A percentile compares a stretch with the other conserved stretches of the same genome.
These are phyloP conservation scores for Diarsia mendica DNA, from an alignment of 2,888 invertebrate species.

Conservation along the genomic window DNA sequence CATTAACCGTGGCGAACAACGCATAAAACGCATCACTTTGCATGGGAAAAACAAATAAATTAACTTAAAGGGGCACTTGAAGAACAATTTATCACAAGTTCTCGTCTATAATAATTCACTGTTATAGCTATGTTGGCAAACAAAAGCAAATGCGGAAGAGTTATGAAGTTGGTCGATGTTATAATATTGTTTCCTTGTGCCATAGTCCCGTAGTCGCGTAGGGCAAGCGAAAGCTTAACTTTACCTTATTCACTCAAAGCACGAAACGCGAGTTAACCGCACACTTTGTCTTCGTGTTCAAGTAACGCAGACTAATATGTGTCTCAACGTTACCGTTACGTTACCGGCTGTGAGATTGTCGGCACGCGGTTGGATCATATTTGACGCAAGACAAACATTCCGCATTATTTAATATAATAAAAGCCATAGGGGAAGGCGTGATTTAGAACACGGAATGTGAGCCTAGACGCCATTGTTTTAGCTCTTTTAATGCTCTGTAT, in stretches of 20 bases:
- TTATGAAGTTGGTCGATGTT: constrained; percentile 65
- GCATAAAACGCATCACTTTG: constrained; percentile 80
- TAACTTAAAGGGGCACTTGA: constrained; percentile 78
- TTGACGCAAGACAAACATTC: constrained; percentile 72
- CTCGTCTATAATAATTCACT: constrained; percentile 76
- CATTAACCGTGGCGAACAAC: constrained; percentile 73
- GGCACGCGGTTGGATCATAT: constrained; percentile 70
- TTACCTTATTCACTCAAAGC: constrained; percentile 60
- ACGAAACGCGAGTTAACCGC: constrained; percentile 52
- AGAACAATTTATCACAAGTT: constrained; percentile 78
- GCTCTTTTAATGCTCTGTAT: constrained; percentile 52
- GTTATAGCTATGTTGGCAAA: constrained; percentile 73
- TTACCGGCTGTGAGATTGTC: constrained; percentile 59
- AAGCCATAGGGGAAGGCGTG: constrained; percentile 67
- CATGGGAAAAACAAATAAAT: constrained; percentile 85
- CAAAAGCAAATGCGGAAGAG: constrained; percentile 70
- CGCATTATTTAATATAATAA: constrained; percentile 72
- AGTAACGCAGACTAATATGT: constrained; percentile 71
- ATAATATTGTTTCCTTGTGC: constrained; percentile 69
- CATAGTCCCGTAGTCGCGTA: constrained; percentile 19
- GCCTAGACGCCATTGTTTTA: constrained; percentile 65
- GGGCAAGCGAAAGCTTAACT: constrained; percentile 51
- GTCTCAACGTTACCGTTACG: constrained; percentile 62
- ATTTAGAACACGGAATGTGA: constrained; percentile 68
- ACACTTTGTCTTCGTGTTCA: constrained; percentile 71